Percentiles rank a stretch among this genome's conserved stretches.
phyloP scores from a whole-genome alignment of 2,888 invertebrate species.

The Cerastoderma edule region DNA sequence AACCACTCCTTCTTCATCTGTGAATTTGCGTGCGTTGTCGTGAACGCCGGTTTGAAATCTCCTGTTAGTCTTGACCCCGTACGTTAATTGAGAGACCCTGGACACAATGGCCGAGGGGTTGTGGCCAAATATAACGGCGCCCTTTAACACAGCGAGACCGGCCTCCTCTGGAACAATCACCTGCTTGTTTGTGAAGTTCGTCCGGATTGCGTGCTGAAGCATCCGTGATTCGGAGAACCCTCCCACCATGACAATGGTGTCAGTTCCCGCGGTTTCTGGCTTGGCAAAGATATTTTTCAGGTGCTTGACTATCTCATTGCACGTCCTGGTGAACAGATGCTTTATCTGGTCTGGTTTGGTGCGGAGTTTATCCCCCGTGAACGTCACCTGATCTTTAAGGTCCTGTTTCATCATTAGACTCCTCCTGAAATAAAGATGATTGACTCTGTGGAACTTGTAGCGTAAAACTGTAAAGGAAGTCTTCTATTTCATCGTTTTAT shows the following conservation, averaged over 20 bases:
- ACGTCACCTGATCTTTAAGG: conserved; percentile 11
- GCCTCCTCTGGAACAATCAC: conserved; percentile 8
- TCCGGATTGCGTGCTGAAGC: conserved; percentile 4
- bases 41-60: background rate
- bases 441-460: no score
- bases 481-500: no score
- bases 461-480: no score
- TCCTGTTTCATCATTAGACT: conserved; percentile 20
- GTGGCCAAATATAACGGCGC: conserved; percentile 2
- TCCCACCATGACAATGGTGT: conserved; percentile 10
- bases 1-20: background rate
- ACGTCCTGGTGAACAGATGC: background rate
- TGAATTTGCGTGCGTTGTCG: conserved; percentile 1
- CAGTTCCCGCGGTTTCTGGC: background rate
- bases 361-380: conserved; percentile 21
- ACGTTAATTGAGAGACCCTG: background rate
- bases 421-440: background rate
- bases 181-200: background rate
- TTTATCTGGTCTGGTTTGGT: conserved; percentile 10
- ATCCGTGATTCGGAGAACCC: conserved; percentile 13
- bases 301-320: conserved; percentile 7
- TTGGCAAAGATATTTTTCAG: background rate
- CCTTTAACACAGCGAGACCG: background rate
- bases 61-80: background rate
- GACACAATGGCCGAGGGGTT: conserved; percentile 9